Base-by-base conservation (phyloP, 1,140 invertebrate species). In the Saccostrea cuccullata region DNA sequence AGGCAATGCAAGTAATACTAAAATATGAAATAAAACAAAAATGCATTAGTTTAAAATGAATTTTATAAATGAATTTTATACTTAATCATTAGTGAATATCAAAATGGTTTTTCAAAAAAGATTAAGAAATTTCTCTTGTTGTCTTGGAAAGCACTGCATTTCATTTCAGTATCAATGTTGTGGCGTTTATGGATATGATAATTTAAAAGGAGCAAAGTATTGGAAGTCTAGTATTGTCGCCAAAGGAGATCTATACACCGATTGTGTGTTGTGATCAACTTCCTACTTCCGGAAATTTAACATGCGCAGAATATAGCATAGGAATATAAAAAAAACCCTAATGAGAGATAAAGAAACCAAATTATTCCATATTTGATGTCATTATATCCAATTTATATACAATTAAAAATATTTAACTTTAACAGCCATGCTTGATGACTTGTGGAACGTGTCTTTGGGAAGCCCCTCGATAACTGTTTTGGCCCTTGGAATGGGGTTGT, bases 161-260 rank as follows among this genome's bases (percentile, higher is more conserved):
- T 60, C 58, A 64, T 77, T 77, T 77, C 26, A 77, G 70, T 77
- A 77, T 26, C 23, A 77, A 26, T 77, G 30, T 30, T 77, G 70
- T 30, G 70, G 70, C 11, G 70, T 77, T 2, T 77, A 77, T 77
- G 70, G 70, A 13, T 77, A 77, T 11, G 30, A 26, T 36, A 26
- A 77, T 77, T 77, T 77, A 12, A 77, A 12, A 15, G 70, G 4
- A 26, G 15, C 70, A 26, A 36, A 15, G 9, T 2, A 15, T 26
- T 40, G 70, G 70, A 77, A 77, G 26, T 77, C 70, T 13, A 5
- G 12, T 12, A 6, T 77, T 23, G 70, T 77, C 23, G 23, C 26
- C 23, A 26, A 26, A 36, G 70, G 70, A 30, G 30, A 8, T 15
- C 11, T 26, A 15, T 77, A 77, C 2, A 77, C 23, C 70, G 13